These are phyloP conservation scores for Hystrix brachyura DNA, from an alignment of 2,113 vertebrate genomes.

Conservation along the genomic window DNA sequence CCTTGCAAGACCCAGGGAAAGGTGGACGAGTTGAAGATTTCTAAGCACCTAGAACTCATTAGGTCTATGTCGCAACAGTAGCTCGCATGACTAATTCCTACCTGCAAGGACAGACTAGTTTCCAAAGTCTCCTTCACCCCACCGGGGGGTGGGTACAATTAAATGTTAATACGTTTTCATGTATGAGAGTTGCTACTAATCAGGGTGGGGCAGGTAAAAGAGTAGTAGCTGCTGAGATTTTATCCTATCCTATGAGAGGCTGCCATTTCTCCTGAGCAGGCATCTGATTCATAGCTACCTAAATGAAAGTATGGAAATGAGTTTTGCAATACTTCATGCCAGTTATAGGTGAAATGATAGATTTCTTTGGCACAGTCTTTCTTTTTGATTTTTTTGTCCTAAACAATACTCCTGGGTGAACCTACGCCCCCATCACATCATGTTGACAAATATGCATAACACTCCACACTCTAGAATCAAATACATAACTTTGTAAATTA, in stretches of 20 bases:
- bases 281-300: conserved; percentile 54
- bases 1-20: neutral
- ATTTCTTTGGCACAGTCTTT: conserved; percentile 10
- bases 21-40: neutral
- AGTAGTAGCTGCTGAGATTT: conserved; percentile 45
- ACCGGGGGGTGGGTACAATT: neutral
- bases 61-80: conserved; percentile 40
- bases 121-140: conserved; percentile 13
- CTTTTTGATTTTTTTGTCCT: neutral
- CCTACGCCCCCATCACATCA: neutral
- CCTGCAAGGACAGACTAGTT: conserved; percentile 67
- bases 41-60: neutral
- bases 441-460: neutral
- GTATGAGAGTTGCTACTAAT: conserved; percentile 58
- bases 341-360: conserved; percentile 57
- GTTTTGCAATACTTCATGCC: conserved; percentile 71
- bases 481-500: neutral
- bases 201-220: conserved; percentile 65
- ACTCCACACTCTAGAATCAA: neutral
- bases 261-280: neutral
- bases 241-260: neutral
- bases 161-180: conserved; percentile 59
- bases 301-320: conserved; percentile 63
- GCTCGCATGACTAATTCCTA: conserved; percentile 65
- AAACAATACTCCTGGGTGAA: neutral